Evolutionary conservation across 2,888 invertebrate genomes (phyloP).

Genomic region (Hypolimnas misippus): DNA sequence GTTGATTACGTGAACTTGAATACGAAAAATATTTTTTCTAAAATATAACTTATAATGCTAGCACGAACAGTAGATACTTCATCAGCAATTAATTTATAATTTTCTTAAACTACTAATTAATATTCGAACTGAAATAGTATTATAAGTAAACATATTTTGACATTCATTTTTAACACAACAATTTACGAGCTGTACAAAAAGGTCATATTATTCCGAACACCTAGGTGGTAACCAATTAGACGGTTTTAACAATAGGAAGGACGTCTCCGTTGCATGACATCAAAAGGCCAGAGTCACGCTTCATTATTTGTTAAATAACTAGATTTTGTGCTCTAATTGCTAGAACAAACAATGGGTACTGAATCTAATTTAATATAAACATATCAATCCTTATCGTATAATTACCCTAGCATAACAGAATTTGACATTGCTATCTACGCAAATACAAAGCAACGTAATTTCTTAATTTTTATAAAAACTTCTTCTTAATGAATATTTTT

Average conservation of each 20-base stretch:
- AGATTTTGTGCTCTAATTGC: conserved; percentile 5
- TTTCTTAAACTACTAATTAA: not conserved
- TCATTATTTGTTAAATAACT: conserved; percentile 56
- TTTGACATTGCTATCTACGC: too few relatives aligned
- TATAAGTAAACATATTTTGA: not conserved
- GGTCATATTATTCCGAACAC: not conserved
- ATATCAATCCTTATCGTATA: not conserved
- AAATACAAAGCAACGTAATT: too few relatives aligned
- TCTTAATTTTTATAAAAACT: too few relatives aligned
- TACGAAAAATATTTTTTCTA: too few relatives aligned
- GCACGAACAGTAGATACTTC: too few relatives aligned
- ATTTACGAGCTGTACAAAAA: not conserved
- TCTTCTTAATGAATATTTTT: too few relatives aligned
- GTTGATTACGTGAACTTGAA: too few relatives aligned
- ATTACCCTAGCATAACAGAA: too few relatives aligned
- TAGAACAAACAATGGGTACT: not conserved
- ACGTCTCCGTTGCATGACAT: conserved; percentile 50
- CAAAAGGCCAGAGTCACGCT: conserved; percentile 66
- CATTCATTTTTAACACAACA: not conserved
- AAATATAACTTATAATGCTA: too few relatives aligned
- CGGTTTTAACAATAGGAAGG: conserved; percentile 50
- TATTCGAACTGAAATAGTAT: not conserved
- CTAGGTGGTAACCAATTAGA: conserved; percentile 36
- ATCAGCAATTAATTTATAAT: too few relatives aligned
- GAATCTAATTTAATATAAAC: not conserved